phyloP scores from a whole-genome alignment of 2,113 vertebrate genomes.

The Phaetusa simplex region DNA sequence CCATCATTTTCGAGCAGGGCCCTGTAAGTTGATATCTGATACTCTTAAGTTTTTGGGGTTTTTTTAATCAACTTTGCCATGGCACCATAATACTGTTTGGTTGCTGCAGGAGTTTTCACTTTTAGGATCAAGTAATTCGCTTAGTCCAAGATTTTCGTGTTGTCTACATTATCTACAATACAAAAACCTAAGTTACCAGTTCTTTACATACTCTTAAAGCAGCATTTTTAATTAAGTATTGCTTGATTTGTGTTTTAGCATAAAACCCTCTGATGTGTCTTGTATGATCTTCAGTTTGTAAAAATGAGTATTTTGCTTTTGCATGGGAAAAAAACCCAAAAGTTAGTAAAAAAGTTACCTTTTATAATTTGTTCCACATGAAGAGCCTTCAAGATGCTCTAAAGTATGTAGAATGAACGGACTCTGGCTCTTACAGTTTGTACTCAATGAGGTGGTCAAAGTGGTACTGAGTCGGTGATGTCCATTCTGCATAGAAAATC shows the following conservation, averaged over 20 bases:
- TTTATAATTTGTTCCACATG: neutral
- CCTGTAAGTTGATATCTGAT: neutral
- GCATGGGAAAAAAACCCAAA: fast-evolving
- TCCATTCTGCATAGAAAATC: neutral
- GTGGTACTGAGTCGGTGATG: neutral
- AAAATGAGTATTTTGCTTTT: neutral
- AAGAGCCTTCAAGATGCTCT: neutral
- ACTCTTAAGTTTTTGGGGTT: neutral
- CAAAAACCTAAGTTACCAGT: neutral
- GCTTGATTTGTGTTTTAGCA: neutral
- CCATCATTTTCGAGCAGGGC: neutral
- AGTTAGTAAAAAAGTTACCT: neutral
- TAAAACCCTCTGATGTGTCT: neutral
- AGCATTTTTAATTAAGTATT: neutral
- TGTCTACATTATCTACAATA: neutral
- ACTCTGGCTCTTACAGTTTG: neutral
- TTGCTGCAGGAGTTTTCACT: neutral
- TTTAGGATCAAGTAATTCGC: neutral
- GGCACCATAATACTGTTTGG: neutral
- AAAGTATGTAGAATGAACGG: neutral
- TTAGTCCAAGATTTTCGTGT: neutral
- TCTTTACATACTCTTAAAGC: neutral
- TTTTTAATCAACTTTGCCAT: neutral
- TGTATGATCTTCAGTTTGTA: neutral
- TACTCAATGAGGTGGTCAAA: neutral